Conservation (phyloP, 2,113 vertebrate species). For the Atrichornis clamosus region DNA sequence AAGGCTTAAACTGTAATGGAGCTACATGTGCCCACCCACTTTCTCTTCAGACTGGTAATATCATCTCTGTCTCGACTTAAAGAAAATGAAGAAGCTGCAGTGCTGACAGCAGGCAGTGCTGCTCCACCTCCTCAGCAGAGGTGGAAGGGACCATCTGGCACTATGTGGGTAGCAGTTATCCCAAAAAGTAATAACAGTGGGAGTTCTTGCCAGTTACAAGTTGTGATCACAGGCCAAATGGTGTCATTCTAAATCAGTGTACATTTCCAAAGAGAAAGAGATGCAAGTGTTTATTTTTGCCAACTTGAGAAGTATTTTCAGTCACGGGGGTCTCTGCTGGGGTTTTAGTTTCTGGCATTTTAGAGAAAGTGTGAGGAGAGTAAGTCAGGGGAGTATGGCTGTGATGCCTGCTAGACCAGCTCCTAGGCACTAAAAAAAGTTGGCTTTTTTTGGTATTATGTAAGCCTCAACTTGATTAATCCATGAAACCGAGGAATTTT, state of each 20-base stretch:
- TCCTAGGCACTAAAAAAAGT: background rate
- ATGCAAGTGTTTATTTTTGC: constrained; percentile 27
- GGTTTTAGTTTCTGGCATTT: background rate
- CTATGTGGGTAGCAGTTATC: constrained; percentile 46
- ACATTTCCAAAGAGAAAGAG: background rate
- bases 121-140: constrained; percentile 65
- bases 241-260: background rate
- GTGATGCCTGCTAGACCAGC: constrained; percentile 36
- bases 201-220: constrained; percentile 66
- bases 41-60: background rate
- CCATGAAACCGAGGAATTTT: background rate
- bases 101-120: constrained; percentile 51
- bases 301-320: background rate
- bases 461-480: background rate
- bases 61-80: background rate
- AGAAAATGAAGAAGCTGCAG: background rate
- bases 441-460: background rate
- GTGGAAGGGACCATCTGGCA: constrained; percentile 57
- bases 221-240: constrained; percentile 63
- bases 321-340: background rate
- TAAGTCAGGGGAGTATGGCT: background rate
- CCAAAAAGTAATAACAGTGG: constrained; percentile 60
- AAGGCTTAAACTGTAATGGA: background rate
- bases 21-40: background rate
- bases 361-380: background rate